Conservation (phyloP, 2,797 vertebrate genomes). For the Glyptemys insculpta region DNA sequence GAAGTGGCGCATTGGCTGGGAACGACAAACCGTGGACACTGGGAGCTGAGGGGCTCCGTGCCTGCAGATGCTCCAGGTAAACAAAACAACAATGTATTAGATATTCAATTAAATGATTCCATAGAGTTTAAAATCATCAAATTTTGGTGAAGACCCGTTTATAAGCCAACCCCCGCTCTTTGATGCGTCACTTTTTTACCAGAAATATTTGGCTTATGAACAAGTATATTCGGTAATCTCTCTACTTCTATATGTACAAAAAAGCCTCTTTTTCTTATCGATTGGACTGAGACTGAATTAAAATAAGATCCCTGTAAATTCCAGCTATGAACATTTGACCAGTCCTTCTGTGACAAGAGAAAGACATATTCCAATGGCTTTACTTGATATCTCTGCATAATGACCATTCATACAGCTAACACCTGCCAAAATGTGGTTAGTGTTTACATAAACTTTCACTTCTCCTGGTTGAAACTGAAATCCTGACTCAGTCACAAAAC, state of each 20-base stretch:
- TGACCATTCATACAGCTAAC: not conserved
- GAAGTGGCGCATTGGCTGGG: no score
- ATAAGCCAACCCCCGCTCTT: no score
- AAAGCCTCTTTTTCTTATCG: not conserved
- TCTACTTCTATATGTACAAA: not conserved
- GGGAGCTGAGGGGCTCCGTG: no score
- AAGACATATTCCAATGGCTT: accelerated
- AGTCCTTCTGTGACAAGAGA: not conserved
- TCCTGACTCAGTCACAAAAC: not conserved
- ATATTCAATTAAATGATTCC: no score
- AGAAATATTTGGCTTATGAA: no score
- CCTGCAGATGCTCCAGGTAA: no score
- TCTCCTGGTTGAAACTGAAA: not conserved
- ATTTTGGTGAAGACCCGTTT: no score
- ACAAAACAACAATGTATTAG: no score
- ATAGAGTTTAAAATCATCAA: no score
- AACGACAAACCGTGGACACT: no score
- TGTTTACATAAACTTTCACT: not conserved
- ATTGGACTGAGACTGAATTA: not conserved
- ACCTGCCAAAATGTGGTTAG: not conserved
- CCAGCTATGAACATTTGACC: not conserved
- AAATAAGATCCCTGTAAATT: not conserved
- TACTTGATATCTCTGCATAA: not conserved
- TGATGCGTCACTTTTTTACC: no score
- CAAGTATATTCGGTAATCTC: not conserved